Base-by-base conservation (phyloP, 2,888 invertebrate species). In the Macrosoma leucophasiata region DNA sequence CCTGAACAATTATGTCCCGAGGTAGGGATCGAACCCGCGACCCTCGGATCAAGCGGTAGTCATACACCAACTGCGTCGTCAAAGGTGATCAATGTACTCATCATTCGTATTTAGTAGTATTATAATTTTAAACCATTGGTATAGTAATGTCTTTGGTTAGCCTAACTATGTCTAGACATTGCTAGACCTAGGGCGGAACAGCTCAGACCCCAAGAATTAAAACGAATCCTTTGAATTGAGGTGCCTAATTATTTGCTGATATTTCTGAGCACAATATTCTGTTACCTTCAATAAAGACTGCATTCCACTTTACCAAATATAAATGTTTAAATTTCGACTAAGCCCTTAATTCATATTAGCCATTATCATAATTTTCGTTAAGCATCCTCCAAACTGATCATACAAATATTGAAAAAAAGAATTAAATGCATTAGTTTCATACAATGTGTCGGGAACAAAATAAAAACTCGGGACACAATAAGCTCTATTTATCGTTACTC, bases 401-500 rank as follows among this genome's bases (percentile, higher is more conserved):
- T 58, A 57, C 59, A 72, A 76, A 79, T 77, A 77, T 81, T 77
- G 69, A 70, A 79, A 50, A 73, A 71, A 67, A n/a, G 71, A 66
- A 75, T 79, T 78, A 75, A 65, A 71, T 60, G 71, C 67, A 76
- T 81, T 82, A 84, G 78, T 74, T 75, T 74, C 79, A 64, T 72
- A 78, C 82, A 82, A 81, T 78, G 72, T 64, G 57, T 50, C 67
- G 62, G 52, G 69, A 62, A 78, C 69, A 78, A 75, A 65, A 68
- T 70, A 67, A 67, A 72, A 75, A 65, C 70, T 55, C 33, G 33
- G 30, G 38, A 45, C 55, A 81, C 77, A 82, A 84, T 55, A 54
- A 61, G 46, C 49, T 62, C 60, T 81, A 82, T 84, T 82, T 84
- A 81, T 72, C 71, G 76, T 75, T 69, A 68, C 81, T 76, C 66